Evolutionary conservation across 2,113 vertebrate species (phyloP).

Genomic region (Fukomys damarensis): DNA sequence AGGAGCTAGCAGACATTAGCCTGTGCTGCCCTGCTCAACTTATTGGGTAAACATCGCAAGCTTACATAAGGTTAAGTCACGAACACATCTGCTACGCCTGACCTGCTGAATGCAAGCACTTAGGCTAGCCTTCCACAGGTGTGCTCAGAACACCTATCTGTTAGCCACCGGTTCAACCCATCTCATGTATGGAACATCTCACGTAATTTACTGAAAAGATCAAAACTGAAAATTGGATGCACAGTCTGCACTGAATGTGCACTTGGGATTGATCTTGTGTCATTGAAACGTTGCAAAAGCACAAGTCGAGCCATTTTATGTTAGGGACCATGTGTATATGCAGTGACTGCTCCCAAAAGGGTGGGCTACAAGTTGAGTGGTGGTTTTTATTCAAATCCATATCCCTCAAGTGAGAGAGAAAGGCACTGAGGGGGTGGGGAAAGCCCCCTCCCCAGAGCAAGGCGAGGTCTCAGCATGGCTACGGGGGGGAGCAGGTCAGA

Average conservation of each 20-base stretch:
- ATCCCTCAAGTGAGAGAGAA: background rate
- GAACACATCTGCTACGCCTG: background rate
- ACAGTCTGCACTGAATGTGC: background rate
- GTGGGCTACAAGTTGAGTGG: background rate
- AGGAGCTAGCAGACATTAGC: fast-evolving
- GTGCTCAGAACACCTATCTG: background rate
- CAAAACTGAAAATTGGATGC: background rate
- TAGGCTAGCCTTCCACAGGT: background rate
- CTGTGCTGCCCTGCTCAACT: too few relatives aligned
- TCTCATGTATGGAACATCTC: background rate
- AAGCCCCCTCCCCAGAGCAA: background rate
- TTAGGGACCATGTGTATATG: background rate
- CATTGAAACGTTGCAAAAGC: background rate
- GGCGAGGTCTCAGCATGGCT: too few relatives aligned
- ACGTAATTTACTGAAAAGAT: background rate
- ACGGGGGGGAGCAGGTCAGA: too few relatives aligned
- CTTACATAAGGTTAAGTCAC: background rate
- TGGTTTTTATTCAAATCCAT: background rate
- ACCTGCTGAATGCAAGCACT: background rate
- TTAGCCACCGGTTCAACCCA: background rate
- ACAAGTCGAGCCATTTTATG: background rate
- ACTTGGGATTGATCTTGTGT: background rate
- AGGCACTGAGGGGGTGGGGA: background rate
- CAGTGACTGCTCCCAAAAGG: background rate
- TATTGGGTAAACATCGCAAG: background rate